phyloP scores from a whole-genome alignment of 92 coral and sea anemone species.

The Phenganax stokvisi region DNA sequence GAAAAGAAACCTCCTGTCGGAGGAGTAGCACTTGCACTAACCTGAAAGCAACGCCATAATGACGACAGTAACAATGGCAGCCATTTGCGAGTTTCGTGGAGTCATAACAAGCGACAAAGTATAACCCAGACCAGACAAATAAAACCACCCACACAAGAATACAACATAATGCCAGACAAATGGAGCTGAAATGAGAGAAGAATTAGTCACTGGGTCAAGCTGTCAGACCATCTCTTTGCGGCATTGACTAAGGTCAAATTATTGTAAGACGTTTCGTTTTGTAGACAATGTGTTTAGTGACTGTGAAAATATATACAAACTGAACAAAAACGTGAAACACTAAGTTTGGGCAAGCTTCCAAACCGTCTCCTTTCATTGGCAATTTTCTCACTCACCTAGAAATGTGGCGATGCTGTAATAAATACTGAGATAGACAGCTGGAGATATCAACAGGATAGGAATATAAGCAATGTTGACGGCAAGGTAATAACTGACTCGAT shows the following conservation, averaged over 20 bases:
- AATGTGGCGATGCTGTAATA: slow-evolving; percentile 73
- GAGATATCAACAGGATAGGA: slow-evolving; percentile 66
- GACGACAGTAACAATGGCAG: slow-evolving; percentile 62
- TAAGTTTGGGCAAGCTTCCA: background rate
- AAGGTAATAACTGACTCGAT: slow-evolving; percentile 72
- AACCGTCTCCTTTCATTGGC: background rate
- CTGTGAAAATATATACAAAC: too few species aligned
- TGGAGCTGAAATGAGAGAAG: slow-evolving; percentile 30
- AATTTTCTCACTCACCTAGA: slow-evolving; percentile 44
- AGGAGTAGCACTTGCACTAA: slow-evolving; percentile 13
- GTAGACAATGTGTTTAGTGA: too few species aligned
- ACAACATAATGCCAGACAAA: slow-evolving; percentile 58
- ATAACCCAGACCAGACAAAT: slow-evolving; percentile 75
- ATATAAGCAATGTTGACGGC: slow-evolving; percentile 75
- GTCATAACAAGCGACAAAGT: slow-evolving; percentile 70
- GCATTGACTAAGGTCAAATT: background rate
- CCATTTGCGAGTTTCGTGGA: slow-evolving; percentile 88
- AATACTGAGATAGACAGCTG: slow-evolving; percentile 65
- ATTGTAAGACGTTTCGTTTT: background rate
- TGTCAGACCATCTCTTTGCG: background rate
- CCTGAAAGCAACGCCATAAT: slow-evolving; percentile 64
- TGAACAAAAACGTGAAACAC: too few species aligned
- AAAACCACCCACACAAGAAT: slow-evolving; percentile 63
- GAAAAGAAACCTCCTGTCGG: too few species aligned
- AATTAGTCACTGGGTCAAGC: background rate